Conservation (phyloP, 1,140 invertebrate species). For the Luehdorfia chinensis region DNA sequence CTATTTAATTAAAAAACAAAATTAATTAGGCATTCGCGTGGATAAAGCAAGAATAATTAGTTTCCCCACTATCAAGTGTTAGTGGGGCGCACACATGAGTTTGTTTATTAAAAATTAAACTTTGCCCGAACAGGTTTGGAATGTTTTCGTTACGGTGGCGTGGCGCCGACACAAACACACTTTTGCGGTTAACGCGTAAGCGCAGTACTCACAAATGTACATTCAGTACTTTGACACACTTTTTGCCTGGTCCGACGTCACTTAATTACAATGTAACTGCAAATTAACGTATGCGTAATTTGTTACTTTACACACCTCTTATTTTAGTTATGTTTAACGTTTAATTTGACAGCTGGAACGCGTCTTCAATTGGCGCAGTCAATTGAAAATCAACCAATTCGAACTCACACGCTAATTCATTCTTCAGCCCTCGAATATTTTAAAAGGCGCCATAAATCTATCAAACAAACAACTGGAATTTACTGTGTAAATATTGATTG, state of each 20-base stretch:
- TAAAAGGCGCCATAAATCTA: conserved; percentile 42
- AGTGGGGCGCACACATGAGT: conserved; percentile 44
- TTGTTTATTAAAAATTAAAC: conserved; percentile 54
- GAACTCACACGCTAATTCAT: conserved; percentile 33
- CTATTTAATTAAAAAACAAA: too few species aligned
- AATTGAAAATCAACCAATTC: conserved; percentile 36
- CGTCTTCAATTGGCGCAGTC: conserved; percentile 15
- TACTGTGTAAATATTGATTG: conserved; percentile 46
- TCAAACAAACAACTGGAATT: conserved; percentile 30
- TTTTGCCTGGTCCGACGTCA: conserved; percentile 28
- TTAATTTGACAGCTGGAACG: conserved; percentile 9
- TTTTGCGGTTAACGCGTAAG: conserved; percentile 61
- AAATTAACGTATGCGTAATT: conserved; percentile 22
- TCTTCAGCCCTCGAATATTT: conserved; percentile 26
- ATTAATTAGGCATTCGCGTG: too few species aligned
- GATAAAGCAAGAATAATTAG: conserved; percentile 37
- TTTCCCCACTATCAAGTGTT: conserved; percentile 47
- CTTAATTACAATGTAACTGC: conserved; percentile 29
- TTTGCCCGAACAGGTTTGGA: conserved; percentile 46
- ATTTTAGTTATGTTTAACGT: conserved; percentile 11
- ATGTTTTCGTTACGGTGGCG: conserved; percentile 42
- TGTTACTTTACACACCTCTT: conserved; percentile 22
- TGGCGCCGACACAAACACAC: conserved; percentile 37
- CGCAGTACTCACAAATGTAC: conserved; percentile 33
- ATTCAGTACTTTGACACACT: conserved; percentile 60